phyloP scores from a whole-genome alignment of 2,113 vertebrate genomes.

The Scomber colias region DNA sequence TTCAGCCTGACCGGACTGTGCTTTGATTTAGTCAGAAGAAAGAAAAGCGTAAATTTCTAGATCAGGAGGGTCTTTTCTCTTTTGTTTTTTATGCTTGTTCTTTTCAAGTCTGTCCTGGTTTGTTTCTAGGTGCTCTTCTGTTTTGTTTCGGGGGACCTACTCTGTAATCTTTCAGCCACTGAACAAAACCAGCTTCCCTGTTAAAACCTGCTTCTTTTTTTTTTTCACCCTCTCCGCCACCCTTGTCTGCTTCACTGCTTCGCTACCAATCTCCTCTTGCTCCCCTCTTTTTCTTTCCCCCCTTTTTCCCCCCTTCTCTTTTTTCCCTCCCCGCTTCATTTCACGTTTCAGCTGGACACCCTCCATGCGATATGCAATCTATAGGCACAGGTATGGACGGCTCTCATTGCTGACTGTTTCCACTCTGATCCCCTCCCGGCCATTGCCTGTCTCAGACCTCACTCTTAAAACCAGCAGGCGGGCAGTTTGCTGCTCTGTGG shows the following conservation, averaged over 20 bases:
- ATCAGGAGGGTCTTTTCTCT: background rate
- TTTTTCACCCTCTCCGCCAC: constrained; percentile 56
- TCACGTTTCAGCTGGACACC: constrained; percentile 89
- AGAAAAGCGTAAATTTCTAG: background rate
- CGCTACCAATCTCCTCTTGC: background rate
- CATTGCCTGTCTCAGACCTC: constrained; percentile 58
- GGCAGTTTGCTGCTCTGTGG: constrained; percentile 69
- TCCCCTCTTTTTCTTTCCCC: constrained; percentile 62
- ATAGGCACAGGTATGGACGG: constrained; percentile 93
- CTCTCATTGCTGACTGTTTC: constrained; percentile 59
- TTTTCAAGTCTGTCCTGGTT: constrained; percentile 15
- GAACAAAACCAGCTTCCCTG: constrained; percentile 74
- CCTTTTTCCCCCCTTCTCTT: constrained; percentile 57
- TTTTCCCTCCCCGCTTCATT: constrained; percentile 79
- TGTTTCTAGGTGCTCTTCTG: constrained; percentile 24
- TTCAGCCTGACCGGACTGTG: constrained; percentile 13
- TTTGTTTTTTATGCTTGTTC: constrained; percentile 11
- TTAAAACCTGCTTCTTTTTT: constrained; percentile 61
- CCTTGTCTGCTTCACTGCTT: constrained; percentile 64
- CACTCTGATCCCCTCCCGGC: constrained; percentile 28
- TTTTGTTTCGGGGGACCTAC: constrained; percentile 20
- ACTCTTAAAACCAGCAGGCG: constrained; percentile 54
- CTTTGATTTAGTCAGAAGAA: constrained; percentile 6
- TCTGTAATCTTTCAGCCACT: constrained; percentile 35
- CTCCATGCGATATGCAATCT: constrained; percentile 96